Base-by-base conservation (phyloP, 1,140 invertebrate species). In the Lethrus apterus region DNA sequence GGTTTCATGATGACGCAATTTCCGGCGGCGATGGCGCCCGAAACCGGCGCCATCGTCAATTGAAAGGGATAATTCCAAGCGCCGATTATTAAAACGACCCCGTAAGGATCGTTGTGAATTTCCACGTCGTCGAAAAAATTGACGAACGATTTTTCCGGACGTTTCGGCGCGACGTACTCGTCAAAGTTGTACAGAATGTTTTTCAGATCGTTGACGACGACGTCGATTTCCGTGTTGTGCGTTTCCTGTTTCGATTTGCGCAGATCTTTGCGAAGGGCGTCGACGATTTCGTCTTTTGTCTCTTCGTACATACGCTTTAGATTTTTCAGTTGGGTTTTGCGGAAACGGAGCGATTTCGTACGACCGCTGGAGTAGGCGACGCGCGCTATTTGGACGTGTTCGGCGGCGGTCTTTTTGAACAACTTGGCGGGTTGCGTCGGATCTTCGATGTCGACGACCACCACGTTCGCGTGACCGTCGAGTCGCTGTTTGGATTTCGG, bases 11-110 rank as follows among this genome's bases (percentile, higher is more conserved):
- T 72, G n/a, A 84, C 87, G 70, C 86, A 86, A 69, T 98, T 98
- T 18, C 93, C 95, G 35, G 91, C 91, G 17, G 93, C 89, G 34
- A 98, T 82, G 0, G 93, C 93, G 2, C 46, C 44, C 18, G 56
- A 43, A 1, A 68, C 50, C 9, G 86, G 84, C 10, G 73, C 58
- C 3, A 98, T 54, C 2, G 80, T 68, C 34, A 98, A 67, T 55
- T 90, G 86, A 17, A 98, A 57, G 0, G 96, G 96, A 70, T 98
- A 99, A 72, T 99, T 99, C 94, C 95, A 99, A 0, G 94, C 82
- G 4, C 90, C 89, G 11, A 99, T 87, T 1, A 98, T 74, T 1
- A 98, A 73, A 3, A 84, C 81, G n/a, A 90, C 84, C 18, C 88
- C 88, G 62, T 83, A 89, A 1, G 95, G 95, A 58, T 88, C 84